Evolutionary conservation across 2,888 invertebrate genomes (phyloP).

Genomic region (Cataglyphis rosenhaueri): DNA sequence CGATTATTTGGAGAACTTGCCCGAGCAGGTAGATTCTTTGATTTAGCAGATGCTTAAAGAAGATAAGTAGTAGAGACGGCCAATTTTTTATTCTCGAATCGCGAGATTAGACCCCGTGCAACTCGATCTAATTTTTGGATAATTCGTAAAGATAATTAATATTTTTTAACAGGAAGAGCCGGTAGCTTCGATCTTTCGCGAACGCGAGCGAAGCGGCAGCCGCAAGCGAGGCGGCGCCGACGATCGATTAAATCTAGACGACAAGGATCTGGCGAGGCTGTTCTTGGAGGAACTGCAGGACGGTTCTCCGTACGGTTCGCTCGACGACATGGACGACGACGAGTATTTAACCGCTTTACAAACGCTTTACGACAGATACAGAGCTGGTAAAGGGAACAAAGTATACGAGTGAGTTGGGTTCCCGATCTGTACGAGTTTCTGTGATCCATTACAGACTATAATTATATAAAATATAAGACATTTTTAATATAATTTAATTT

Average conservation of each 20-base stretch:
- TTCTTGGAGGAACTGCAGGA: conserved; percentile 75
- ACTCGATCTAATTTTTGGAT: not conserved
- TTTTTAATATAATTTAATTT: not conserved
- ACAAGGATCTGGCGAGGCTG: conserved; percentile 69
- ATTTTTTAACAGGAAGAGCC: conserved; percentile 65
- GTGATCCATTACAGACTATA: not conserved
- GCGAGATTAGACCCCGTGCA: not conserved
- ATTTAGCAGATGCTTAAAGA: not conserved
- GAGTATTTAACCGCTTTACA: conserved; percentile 73
- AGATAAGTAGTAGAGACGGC: not conserved
- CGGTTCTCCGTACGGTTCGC: conserved; percentile 65
- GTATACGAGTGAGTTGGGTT: conserved; percentile 70
- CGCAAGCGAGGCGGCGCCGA: conserved; percentile 71
- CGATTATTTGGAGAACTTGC: conserved; percentile 77
- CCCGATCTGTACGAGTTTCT: not conserved
- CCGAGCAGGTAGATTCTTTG: conserved; percentile 73
- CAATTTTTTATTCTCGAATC: not conserved
- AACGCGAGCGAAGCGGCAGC: conserved; percentile 78
- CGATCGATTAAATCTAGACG: conserved; percentile 58
- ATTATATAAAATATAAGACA: not conserved
- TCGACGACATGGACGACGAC: conserved; percentile 66
- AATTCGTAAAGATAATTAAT: not conserved
- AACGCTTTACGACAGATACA: conserved; percentile 73
- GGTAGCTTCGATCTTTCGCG: conserved; percentile 80
- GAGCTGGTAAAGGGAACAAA: conserved; percentile 69